phyloP scores from a whole-genome alignment of 2,888 invertebrate species.

The Sminthurides aquaticus region DNA sequence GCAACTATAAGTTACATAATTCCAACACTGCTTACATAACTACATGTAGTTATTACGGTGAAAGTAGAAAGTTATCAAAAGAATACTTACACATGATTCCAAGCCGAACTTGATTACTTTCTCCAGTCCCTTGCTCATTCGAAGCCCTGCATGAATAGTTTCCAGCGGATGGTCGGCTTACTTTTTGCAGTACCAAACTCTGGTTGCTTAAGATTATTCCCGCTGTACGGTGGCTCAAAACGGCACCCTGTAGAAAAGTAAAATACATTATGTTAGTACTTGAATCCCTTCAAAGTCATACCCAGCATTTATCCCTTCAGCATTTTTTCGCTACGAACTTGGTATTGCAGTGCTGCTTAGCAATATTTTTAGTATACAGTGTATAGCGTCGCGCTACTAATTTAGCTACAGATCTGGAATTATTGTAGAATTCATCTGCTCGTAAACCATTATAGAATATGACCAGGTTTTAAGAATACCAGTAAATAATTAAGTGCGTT shows the following conservation, averaged over 20 bases:
- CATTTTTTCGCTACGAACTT: too few relatives aligned
- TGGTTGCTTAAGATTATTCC: constrained; percentile 85
- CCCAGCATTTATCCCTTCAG: too few relatives aligned
- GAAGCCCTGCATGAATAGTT: constrained; percentile 80
- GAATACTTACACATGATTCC: constrained; percentile 75
- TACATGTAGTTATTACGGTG: not conserved
- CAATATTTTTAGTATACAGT: too few relatives aligned
- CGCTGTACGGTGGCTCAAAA: constrained; percentile 75
- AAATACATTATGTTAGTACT: constrained; percentile 7
- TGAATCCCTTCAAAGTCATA: too few relatives aligned
- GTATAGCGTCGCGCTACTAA: too few relatives aligned
- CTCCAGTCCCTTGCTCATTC: constrained; percentile 79
- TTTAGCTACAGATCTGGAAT: too few relatives aligned
- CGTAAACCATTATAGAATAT: too few relatives aligned
- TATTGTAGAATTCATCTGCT: too few relatives aligned
- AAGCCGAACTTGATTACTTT: constrained; percentile 75
- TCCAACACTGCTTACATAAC: not conserved
- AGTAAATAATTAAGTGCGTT: too few relatives aligned
- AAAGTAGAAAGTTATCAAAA: not conserved
- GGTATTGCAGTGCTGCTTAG: too few relatives aligned
- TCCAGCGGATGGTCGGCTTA: constrained; percentile 71
- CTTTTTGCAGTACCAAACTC: constrained; percentile 77
- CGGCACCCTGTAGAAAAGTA: constrained; percentile 57
- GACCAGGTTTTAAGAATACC: too few relatives aligned
- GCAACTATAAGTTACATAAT: too few relatives aligned